phyloP scores from a whole-genome alignment of 2,797 vertebrate species.

The Botia almorhae region DNA sequence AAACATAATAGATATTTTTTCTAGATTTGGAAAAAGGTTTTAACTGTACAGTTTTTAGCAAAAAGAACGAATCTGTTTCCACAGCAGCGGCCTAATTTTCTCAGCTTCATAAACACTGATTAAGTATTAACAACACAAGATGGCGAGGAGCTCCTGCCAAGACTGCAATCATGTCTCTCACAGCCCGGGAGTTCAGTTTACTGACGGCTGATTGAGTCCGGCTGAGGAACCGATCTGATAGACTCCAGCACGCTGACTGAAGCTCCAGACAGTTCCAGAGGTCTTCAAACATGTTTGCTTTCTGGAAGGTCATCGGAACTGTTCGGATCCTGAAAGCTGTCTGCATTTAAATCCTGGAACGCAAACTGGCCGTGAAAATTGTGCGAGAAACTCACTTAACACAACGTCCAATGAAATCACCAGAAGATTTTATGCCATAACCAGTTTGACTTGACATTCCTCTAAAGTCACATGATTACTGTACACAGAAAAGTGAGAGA shows the following conservation, averaged over 20 bases:
- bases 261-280: slow-evolving; percentile 25
- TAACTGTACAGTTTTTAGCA: slow-evolving; percentile 56
- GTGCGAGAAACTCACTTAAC: background rate
- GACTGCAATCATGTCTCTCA: slow-evolving; percentile 28
- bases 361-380: background rate
- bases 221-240: background rate
- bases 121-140: slow-evolving; percentile 47
- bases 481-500: slow-evolving; percentile 31
- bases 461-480: slow-evolving; percentile 19
- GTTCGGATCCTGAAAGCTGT: background rate
- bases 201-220: slow-evolving; percentile 11
- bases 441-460: slow-evolving; percentile 15
- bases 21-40: slow-evolving; percentile 74
- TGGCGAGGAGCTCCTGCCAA: slow-evolving; percentile 35
- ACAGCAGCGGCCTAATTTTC: slow-evolving; percentile 48
- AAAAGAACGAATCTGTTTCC: slow-evolving; percentile 52
- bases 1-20: slow-evolving; percentile 79
- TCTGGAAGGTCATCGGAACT: slow-evolving; percentile 18
- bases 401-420: slow-evolving; percentile 19
- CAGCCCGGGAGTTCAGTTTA: slow-evolving; percentile 16
- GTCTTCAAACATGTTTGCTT: slow-evolving; percentile 2
- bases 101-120: slow-evolving; percentile 33
- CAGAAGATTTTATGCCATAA: slow-evolving; percentile 14
- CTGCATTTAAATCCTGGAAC: slow-evolving; percentile 19
- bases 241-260: slow-evolving; percentile 3